Evolutionary conservation across 2,797 vertebrate species (phyloP), one percentile per base, ranked within the genome.

Genomic region (Acrocephalus scirpaceus): DNA sequence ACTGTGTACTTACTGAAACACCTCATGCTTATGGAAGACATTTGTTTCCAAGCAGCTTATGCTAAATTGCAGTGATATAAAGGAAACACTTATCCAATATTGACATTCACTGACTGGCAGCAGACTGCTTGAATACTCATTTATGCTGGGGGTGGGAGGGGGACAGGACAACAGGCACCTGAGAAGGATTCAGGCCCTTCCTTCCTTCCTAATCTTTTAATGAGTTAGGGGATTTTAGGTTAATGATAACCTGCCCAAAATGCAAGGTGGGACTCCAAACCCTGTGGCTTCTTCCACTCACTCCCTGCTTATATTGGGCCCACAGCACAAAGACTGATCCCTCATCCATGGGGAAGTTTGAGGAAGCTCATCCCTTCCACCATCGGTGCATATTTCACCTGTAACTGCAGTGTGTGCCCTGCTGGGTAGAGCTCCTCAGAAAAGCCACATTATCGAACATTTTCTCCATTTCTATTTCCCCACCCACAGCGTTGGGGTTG

Each of bases 1-100:
- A 97, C 97, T 97, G 91, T 97, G 95, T 96, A 93, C 96, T 97
- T 97, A 96, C n/a, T 22, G 95, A 97, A 97, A 97, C 95, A 95
- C 67, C 96, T 95, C 96, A 94, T 97, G 97, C 97, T 97, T 96
- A 94, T 29, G 50, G 96, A 97, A 98, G 97, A 96, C 97, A 97
- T 97, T 97, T 97, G 97, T 98, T 98, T 98, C 97, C 97, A 97
- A 98, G 97, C 96, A 97, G 97, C 96, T 96, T 97, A 97, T 97
- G 97, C 95, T 97, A 97, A 98, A 98, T 96, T 97, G 96, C 96
- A 93, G 71, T 58, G 96, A 96, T 97, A 98, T 96, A 97, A 98
- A 98, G 95, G 97, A 97, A 98, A 98, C 97, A 97, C 96, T 98
- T 97, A 97, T 66, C 95, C 95, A 97, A 97, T 98, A 97, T 98